Base-by-base conservation (phyloP, 2,888 invertebrate genomes). In the Caenorhabditis afra region DNA sequence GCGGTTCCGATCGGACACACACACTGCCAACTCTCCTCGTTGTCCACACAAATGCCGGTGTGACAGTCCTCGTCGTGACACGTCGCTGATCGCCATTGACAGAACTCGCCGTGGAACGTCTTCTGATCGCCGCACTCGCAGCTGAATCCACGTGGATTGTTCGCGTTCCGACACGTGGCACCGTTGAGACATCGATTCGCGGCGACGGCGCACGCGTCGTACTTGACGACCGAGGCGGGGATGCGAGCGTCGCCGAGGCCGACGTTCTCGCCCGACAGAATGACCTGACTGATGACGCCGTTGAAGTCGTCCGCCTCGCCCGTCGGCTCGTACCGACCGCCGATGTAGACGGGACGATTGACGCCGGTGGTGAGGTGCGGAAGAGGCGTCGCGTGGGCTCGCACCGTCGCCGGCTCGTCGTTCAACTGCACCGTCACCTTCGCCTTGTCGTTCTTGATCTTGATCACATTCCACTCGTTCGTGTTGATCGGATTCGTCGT, bases 401-500 rank as follows among this genome's bases (percentile, higher is more conserved):
- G n/a, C 4, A 74, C 45, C 1, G 76, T 73, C 3, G 80, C 66
- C 2, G 14, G 1, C 8, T 68, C 76, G 23, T 71, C 61, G 50
- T 85, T 83, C 37, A 85, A 57, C 18, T 71, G 70, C 23, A 78
- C 22, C 29, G 61, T 65, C 47, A 59, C 86, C 65, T 78, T 66
- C 1, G 66, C 53, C 10, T 44, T 53, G 52, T 81, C 79, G 57
- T 85, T 86, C 20, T 52, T 77, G 10, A 88, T 70, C 23, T 74
- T 53, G 2, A 88, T 68, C 12, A 81, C 80, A 23, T 86, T 79
- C 87, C 87, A 88, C 50, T 88, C 83, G 58, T 81, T 75, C 7
- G 68, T 50, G 22, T 64, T 70, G 16, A 84, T 47, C n/a, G 47
- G 62, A 20, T 77, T 70, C 1, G 74, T 64, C 2, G 79, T 70